These are phyloP conservation scores for Platycheirus albimanus DNA, from an alignment of 2,888 invertebrate genomes.

Conservation along the genomic window DNA sequence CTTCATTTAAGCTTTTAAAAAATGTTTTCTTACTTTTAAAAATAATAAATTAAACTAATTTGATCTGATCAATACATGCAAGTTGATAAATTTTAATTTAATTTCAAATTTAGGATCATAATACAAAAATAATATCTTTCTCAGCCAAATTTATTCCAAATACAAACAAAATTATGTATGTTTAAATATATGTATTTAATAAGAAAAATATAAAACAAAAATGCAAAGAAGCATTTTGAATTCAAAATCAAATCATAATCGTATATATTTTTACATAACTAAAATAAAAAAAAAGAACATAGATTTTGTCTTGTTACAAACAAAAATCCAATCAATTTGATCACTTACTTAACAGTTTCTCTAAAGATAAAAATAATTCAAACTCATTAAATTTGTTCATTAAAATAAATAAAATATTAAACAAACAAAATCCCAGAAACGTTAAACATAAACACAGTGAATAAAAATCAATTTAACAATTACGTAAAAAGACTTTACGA, in stretches of 20 bases:
- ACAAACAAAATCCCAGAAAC: constrained; percentile 17
- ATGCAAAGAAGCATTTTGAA: constrained; percentile 30
- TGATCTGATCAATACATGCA: neutral
- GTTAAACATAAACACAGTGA: constrained; percentile 38
- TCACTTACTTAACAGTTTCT: constrained; percentile 37
- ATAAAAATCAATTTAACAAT: constrained; percentile 58
- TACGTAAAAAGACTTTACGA: constrained; percentile 76
- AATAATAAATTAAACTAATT: neutral
- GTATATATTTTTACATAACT: constrained; percentile 69
- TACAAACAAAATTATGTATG: constrained; percentile 21
- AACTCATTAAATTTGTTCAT: constrained; percentile 49
- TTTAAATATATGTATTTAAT: constrained; percentile 7
- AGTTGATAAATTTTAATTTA: neutral
- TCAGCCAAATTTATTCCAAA: constrained; percentile 60
- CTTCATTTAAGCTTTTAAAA: neutral
- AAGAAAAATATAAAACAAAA: constrained; percentile 7
- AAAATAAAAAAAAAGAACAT: constrained; percentile 25
- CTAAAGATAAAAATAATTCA: constrained; percentile 23
- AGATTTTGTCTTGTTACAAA: constrained; percentile 51
- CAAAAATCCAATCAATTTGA: constrained; percentile 45
- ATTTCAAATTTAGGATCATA: constrained; percentile 1
- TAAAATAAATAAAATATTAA: constrained; percentile 22
- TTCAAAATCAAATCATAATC: constrained; percentile 60
- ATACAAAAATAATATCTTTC: constrained; percentile 11
- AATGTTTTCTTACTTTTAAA: too few relatives aligned